Percentiles rank a stretch among this genome's conserved stretches.
phyloP scores from a whole-genome alignment of 2,113 vertebrate genomes.

The Lasiurus borealis region DNA sequence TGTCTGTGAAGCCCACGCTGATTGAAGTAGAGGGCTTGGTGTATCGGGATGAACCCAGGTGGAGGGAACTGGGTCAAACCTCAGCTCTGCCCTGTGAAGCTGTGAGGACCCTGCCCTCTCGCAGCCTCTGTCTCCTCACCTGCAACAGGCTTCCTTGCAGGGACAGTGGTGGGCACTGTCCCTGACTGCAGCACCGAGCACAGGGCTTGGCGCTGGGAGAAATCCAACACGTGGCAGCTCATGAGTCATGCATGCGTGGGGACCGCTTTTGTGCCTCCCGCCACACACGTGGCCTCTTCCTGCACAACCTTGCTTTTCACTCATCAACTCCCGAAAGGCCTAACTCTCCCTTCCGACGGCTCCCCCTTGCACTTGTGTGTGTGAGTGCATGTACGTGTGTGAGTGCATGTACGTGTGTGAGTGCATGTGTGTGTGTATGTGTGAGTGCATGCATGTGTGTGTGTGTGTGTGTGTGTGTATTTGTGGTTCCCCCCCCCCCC shows the following conservation, averaged over 20 bases:
- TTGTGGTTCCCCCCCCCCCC: not conserved
- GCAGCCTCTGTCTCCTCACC: not conserved
- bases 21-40: not conserved
- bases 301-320: not conserved
- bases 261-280: not conserved
- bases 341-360: not conserved
- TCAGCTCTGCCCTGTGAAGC: not conserved
- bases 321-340: not conserved
- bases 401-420: too few relatives aligned
- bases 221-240: accelerated
- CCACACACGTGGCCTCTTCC: not conserved
- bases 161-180: accelerated
- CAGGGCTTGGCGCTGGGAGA: not conserved
- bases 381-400: accelerated
- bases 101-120: not conserved
- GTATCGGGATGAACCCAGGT: not conserved
- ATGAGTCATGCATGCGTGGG: accelerated
- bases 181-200: accelerated
- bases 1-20: not conserved
- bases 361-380: not conserved
- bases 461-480: accelerated
- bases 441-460: accelerated
- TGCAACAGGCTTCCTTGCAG: not conserved
- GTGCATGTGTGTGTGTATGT: too few relatives aligned
- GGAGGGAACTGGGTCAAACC: not conserved